A percentile compares a stretch with the other conserved stretches of the same genome.
phyloP scores from a whole-genome alignment of 2,113 vertebrate genomes.

The Felis catus region F.catus_Fca126_mat1.0 CM031413.1:130174001-130174500 shows the following conservation, averaged over 20 bases:
- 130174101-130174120: not conserved
- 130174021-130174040: not conserved
- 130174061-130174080: not conserved
- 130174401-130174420: no score
- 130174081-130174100: not conserved
- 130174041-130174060: not conserved
- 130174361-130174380: no score
- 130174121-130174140: not conserved
- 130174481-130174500: no score
- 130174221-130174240: not conserved
- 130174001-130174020: not conserved
- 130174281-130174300: conserved; percentile 19
- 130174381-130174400: no score
- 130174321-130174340: no score
- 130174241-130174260: not conserved
- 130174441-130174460: no score
- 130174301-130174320: not conserved
- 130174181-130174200: not conserved
- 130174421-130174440: no score
- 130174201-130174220: not conserved
- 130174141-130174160: not conserved
- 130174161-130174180: not conserved
- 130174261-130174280: not conserved
- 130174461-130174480: no score
- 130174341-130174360: no score